These are phyloP conservation scores for Lytechinus pictus DNA, from an alignment of 35 echinoderm and acorn worm species.

Conservation along the genomic window DNA sequence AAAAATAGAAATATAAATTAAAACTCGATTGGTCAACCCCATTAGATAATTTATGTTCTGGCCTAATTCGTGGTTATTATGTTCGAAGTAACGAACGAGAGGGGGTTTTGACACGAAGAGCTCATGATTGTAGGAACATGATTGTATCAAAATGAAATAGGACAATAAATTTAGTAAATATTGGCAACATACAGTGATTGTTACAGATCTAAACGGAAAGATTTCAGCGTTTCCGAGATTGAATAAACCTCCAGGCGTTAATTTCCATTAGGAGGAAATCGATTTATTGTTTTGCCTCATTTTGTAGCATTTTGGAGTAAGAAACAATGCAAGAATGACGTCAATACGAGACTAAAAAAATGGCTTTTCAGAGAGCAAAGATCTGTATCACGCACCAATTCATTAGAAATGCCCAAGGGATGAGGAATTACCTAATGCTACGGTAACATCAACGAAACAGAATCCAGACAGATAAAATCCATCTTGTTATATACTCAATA, in stretches of 20 bases:
- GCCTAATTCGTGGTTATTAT: too few species aligned
- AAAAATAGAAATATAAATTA: too few species aligned
- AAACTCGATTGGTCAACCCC: too few species aligned
- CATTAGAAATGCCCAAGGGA: not conserved
- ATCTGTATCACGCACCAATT: not conserved
- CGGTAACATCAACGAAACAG: too few species aligned
- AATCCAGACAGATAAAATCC: too few species aligned
- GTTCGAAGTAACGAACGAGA: too few species aligned
- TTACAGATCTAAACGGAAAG: too few species aligned
- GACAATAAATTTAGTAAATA: not conserved
- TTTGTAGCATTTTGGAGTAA: not conserved
- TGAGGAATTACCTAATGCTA: not conserved
- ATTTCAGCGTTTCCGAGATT: not conserved
- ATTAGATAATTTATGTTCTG: too few species aligned
- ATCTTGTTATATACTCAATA: too few species aligned
- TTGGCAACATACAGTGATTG: not conserved
- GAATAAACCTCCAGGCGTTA: not conserved
- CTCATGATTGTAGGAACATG: not conserved
- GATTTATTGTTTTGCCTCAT: not conserved
- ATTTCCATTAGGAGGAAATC: not conserved
- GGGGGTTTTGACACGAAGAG: not conserved
- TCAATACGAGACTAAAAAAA: not conserved
- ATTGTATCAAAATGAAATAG: not conserved
- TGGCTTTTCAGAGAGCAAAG: not conserved
- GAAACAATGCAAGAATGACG: not conserved